Percentiles rank a stretch among this genome's conserved stretches.
Conservation (phyloP, 2,888 invertebrate species). For the Volucella zonaria region DNA sequence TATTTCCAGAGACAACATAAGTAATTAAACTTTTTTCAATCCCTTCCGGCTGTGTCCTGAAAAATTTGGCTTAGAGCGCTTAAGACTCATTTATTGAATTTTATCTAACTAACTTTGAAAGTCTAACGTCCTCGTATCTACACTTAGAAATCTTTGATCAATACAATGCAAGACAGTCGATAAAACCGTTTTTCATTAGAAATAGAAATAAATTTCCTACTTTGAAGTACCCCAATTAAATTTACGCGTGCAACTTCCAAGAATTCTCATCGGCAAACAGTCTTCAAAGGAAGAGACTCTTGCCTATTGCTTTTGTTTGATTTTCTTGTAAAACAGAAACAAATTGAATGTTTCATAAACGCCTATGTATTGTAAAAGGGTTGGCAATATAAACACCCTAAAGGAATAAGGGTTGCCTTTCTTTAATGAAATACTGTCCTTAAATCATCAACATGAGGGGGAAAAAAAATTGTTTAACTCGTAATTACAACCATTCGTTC, state of each 20-base stretch:
- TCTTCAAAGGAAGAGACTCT: conserved; percentile 26
- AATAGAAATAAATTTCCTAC: not conserved
- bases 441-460: conserved; percentile 32
- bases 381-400: conserved; percentile 26
- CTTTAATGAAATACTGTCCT: conserved; percentile 12
- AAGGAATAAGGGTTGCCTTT: not conserved
- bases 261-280: conserved; percentile 14
- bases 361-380: conserved; percentile 36
- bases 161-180: conserved; percentile 21
- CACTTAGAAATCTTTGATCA: conserved; percentile 35
- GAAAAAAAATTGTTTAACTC: conserved; percentile 13
- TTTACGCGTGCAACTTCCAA: conserved; percentile 39
- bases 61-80: too few species aligned
- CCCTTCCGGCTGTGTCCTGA: too few species aligned
- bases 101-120: too few species aligned
- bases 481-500: conserved; percentile 67
- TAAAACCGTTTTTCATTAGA: conserved; percentile 33
- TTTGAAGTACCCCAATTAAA: conserved; percentile 52
- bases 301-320: conserved; percentile 44
- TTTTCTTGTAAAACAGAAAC: conserved; percentile 18
- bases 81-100: too few species aligned
- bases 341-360: conserved; percentile 25
- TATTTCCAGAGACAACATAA: too few species aligned
- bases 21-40: too few species aligned
- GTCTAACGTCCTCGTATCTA: too few species aligned